Base-by-base conservation (phyloP, 2,113 vertebrate species). In the Elgaria multicarinata region DNA sequence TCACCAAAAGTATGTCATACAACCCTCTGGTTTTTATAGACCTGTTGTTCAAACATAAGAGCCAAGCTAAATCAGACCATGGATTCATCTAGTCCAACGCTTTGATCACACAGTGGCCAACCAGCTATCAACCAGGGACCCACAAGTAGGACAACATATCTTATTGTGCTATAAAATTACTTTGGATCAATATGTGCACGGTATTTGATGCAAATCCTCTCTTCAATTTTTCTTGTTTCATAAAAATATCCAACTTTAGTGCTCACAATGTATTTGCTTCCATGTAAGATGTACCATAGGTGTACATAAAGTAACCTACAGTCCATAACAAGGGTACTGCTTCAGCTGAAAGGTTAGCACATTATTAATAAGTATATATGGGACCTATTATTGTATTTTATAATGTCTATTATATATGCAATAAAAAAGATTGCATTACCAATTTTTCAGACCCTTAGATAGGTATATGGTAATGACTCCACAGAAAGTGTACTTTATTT, bases 1-100 rank as follows among this genome's bases (percentile, higher is more conserved):
- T 91, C 91, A 76, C 89, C 76, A 92, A 88, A 89, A 92, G 87
- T 79, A 91, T 85, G 93, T 95, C 90, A 93, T 92, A 94, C 91
- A 87, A 44, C 76, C 42, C 76, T 95, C 90, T 85, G 58, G 88
- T 77, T 95, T 90, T 87, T 92, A 88, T 89, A 88, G 85, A 62
- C 93, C 93, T 95, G 92, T 89, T 95, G 44, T 28, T 24, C n/a
- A n/a, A n/a, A n/a, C n/a, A n/a, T n/a, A n/a, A n/a, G n/a, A n/a
- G n/a, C n/a, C n/a, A n/a, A n/a, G n/a, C n/a, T n/a, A n/a, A n/a
- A n/a, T n/a, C n/a, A n/a, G n/a, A n/a, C n/a, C n/a, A n/a, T n/a
- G n/a, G n/a, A n/a, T n/a, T n/a, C n/a, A n/a, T n/a, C n/a, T n/a
- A n/a, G n/a, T n/a, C n/a, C n/a, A n/a, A n/a, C n/a, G n/a, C n/a